Conservation (phyloP, 2,797 vertebrate species). For the Pempheris klunzingeri region DNA sequence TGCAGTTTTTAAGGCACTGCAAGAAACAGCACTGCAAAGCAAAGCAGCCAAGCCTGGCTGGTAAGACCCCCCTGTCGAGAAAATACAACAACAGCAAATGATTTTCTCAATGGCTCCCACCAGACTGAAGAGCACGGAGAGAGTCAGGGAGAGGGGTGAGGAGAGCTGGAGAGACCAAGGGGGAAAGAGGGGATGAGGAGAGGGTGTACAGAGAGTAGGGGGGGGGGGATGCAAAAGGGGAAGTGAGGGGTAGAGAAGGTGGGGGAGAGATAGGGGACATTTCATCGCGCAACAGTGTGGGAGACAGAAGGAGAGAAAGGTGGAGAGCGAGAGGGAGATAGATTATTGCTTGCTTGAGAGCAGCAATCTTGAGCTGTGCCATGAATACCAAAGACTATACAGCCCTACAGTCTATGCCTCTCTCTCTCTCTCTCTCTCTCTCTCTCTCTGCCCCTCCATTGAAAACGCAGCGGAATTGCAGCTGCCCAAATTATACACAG, state of each 20-base stretch:
- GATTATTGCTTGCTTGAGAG: slow-evolving; percentile 78
- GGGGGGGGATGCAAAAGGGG: slow-evolving; percentile 9
- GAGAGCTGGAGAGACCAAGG: background rate
- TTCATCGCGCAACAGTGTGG: slow-evolving; percentile 72
- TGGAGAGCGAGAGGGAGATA: slow-evolving; percentile 45
- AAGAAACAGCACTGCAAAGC: background rate
- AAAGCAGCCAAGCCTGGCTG: slow-evolving; percentile 32
- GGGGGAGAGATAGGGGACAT: slow-evolving; percentile 10
- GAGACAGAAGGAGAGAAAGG: slow-evolving; percentile 49
- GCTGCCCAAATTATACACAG: slow-evolving; percentile 58
- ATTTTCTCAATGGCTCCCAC: slow-evolving; percentile 77
- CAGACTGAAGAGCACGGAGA: slow-evolving; percentile 42
- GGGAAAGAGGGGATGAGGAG: background rate
- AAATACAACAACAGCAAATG: slow-evolving; percentile 74
- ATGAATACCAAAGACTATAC: slow-evolving; percentile 75
- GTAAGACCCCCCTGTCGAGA: slow-evolving; percentile 45
- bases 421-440: slow-evolving; percentile 9
- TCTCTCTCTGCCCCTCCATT: slow-evolving; percentile 20
- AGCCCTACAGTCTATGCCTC: slow-evolving; percentile 43
- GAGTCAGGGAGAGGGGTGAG: background rate
- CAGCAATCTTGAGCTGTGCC: slow-evolving; percentile 74
- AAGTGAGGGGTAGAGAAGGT: background rate
- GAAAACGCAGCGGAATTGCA: slow-evolving; percentile 68
- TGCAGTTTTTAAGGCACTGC: slow-evolving; percentile 4
- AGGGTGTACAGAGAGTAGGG: background rate